Conservation (phyloP, 2,888 invertebrate genomes). For the Junonia oenone region DNA sequence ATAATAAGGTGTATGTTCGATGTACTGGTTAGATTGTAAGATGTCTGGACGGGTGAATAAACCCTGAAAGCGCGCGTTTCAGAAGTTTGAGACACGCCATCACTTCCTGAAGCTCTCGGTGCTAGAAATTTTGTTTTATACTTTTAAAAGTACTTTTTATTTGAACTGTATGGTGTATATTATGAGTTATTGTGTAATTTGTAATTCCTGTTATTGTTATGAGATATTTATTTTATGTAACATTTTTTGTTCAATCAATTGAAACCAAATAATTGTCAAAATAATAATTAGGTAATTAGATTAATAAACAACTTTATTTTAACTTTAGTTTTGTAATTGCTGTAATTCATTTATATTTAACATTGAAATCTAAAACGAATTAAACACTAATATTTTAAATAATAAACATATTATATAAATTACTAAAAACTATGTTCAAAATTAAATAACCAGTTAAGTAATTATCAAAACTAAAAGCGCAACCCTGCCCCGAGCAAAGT, state of each 20-base stretch:
- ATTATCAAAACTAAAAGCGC: neutral
- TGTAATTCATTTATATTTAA: too few relatives aligned
- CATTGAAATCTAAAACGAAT: too few relatives aligned
- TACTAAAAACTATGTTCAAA: neutral
- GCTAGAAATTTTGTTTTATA: slow-evolving; percentile 42
- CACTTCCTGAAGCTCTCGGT: slow-evolving; percentile 54
- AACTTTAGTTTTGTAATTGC: too few relatives aligned
- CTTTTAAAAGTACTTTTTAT: slow-evolving; percentile 18
- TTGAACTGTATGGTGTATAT: slow-evolving; percentile 10
- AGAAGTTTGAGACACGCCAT: slow-evolving; percentile 65
- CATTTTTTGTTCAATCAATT: neutral
- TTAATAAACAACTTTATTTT: too few relatives aligned
- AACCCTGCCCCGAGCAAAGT: slow-evolving; percentile 3
- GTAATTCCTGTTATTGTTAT: neutral
- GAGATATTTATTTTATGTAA: neutral
- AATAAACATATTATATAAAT: too few relatives aligned
- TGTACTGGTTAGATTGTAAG: slow-evolving; percentile 33
- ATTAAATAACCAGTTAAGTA: neutral
- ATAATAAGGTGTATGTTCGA: slow-evolving; percentile 31
- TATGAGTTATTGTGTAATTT: neutral
- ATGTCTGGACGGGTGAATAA: slow-evolving; percentile 57
- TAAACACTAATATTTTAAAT: neutral
- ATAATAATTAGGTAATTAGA: too few relatives aligned
- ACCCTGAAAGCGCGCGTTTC: slow-evolving; percentile 62
- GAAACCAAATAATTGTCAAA: neutral